phyloP scores from a whole-genome alignment of 2,113 vertebrate species.

The Caracal caracal region DNA sequence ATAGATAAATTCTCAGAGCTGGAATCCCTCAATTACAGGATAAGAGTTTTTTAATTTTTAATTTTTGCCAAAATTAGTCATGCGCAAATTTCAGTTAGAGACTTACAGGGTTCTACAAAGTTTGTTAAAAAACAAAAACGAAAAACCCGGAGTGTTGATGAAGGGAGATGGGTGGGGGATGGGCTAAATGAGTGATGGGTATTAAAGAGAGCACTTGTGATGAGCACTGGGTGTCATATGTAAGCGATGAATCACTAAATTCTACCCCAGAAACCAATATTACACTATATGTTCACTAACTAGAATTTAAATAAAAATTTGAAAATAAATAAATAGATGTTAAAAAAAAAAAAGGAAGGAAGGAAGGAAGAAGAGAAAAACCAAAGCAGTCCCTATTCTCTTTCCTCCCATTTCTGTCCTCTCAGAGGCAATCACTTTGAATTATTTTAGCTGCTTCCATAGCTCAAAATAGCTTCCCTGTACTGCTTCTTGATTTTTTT shows the following conservation, averaged over 20 bases:
- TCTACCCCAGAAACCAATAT: no score
- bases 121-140: not conserved
- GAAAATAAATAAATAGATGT: no score
- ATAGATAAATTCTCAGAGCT: not conserved
- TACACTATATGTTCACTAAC: no score
- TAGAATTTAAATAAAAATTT: no score
- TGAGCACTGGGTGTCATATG: no score
- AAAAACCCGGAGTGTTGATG: no score
- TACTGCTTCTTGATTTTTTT: not conserved
- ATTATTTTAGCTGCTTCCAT: constrained; percentile 19
- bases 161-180: no score
- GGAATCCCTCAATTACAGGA: not conserved
- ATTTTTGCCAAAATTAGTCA: constrained; percentile 2
- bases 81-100: not conserved
- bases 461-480: constrained; percentile 28
- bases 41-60: not conserved
- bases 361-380: not conserved
- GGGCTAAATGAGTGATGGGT: no score
- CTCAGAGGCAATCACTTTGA: not conserved
- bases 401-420: not conserved
- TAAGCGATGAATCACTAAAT: no score
- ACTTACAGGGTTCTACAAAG: not conserved
- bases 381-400: not conserved
- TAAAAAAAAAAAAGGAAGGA: not conserved
- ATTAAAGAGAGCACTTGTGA: no score